These are phyloP conservation scores for Oceanodroma leucorhoa DNA, from an alignment of 2,797 vertebrate genomes.

Conservation along the genomic window DNA sequence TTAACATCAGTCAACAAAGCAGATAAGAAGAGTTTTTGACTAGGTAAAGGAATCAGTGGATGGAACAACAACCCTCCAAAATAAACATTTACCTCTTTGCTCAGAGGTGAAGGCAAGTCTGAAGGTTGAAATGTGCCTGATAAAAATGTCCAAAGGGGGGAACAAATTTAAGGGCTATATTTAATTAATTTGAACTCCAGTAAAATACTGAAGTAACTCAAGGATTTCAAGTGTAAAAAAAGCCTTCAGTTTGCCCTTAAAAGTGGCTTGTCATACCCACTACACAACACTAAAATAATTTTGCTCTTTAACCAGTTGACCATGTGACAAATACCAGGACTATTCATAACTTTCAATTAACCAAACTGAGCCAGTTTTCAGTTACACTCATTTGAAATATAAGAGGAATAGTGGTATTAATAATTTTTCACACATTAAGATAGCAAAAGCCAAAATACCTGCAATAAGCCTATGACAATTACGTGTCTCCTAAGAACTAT, in stretches of 20 bases:
- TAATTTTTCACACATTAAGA: background rate
- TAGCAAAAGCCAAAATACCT: background rate
- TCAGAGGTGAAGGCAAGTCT: background rate
- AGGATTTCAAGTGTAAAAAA: background rate
- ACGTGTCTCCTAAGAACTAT: background rate
- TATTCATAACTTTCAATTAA: background rate
- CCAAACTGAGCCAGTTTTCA: background rate
- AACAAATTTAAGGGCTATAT: background rate
- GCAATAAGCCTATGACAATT: background rate
- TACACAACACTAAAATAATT: background rate
- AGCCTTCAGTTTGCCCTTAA: background rate
- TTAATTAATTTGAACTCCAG: background rate
- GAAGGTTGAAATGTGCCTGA: background rate
- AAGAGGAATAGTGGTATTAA: background rate
- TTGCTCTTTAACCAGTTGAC: background rate
- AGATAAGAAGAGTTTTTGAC: background rate
- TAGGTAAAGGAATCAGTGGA: background rate
- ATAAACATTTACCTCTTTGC: background rate
- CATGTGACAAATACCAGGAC: background rate
- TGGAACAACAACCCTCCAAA: background rate
- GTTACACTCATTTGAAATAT: background rate
- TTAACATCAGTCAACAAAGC: background rate
- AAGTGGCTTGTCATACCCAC: background rate
- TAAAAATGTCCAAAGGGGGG: background rate
- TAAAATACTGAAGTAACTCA: background rate